phyloP scores from a whole-genome alignment of 2,113 vertebrate genomes.

The Cygnus atratus region DNA sequence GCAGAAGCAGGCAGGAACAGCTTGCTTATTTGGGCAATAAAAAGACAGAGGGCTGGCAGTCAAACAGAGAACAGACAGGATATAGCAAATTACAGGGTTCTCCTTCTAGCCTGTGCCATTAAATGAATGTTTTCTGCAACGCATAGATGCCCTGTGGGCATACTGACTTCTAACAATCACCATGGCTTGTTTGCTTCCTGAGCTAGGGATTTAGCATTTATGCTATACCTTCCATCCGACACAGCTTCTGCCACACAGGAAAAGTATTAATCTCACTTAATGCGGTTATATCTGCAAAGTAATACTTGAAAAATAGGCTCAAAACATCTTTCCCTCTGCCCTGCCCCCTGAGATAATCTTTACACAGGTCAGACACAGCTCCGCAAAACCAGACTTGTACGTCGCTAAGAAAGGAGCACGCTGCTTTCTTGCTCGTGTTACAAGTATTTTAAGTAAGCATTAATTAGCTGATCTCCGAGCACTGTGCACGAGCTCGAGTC shows the following conservation, averaged over 20 bases:
- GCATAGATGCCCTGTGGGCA: slow-evolving; percentile 60
- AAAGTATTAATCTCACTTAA: neutral
- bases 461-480: neutral
- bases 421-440: neutral
- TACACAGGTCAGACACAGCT: neutral
- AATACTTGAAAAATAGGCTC: neutral
- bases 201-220: slow-evolving; percentile 44
- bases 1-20: slow-evolving; percentile 37
- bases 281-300: neutral
- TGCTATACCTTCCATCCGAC: neutral
- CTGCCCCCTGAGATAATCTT: neutral
- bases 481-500: neutral
- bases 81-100: slow-evolving; percentile 56
- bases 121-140: slow-evolving; percentile 26
- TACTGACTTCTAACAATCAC: slow-evolving; percentile 18
- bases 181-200: slow-evolving; percentile 56
- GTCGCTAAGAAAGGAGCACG: accelerated
- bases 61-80: slow-evolving; percentile 63
- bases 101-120: slow-evolving; percentile 49
- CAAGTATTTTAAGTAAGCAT: neutral
- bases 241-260: neutral
- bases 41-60: slow-evolving; percentile 27
- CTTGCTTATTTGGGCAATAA: slow-evolving; percentile 69
- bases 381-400: neutral
- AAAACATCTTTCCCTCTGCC: neutral